A percentile compares a stretch with the other conserved stretches of the same genome.
Evolutionary conservation across 1,140 invertebrate species (phyloP).

Genomic region (Pseudachorutes palmiensis): DNA sequence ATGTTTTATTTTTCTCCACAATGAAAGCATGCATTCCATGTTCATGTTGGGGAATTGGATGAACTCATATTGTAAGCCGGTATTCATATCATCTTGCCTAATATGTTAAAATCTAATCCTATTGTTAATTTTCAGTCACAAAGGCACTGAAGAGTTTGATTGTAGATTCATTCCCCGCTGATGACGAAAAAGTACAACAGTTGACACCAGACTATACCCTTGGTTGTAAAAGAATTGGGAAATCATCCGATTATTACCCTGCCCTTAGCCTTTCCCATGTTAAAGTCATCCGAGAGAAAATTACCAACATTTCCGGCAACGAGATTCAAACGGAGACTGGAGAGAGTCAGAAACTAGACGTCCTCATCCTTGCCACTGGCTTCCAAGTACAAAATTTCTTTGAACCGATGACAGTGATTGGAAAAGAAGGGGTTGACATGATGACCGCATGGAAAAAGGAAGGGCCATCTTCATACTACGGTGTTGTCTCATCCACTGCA

Average conservation of each 20-base stretch:
- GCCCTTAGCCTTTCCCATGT: not conserved
- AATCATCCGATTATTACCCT: not conserved
- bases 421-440: not conserved
- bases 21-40: too few relatives aligned
- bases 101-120: too few relatives aligned
- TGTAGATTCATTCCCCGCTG: not conserved
- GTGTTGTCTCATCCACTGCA: not conserved
- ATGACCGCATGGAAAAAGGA: not conserved
- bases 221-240: not conserved
- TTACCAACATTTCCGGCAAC: not conserved
- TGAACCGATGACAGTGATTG: constrained; percentile 3
- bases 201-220: not conserved
- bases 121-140: not conserved
- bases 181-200: not conserved
- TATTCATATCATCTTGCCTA: too few relatives aligned
- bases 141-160: not conserved
- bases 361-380: constrained; percentile 2
- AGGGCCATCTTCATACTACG: not conserved
- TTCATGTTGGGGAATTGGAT: too few relatives aligned
- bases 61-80: too few relatives aligned
- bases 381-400: constrained; percentile 9
- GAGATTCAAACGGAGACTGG: not conserved
- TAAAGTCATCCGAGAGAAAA: not conserved
- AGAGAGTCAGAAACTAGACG: not conserved
- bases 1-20: not conserved